A percentile compares a stretch with the other conserved stretches of the same genome.
Evolutionary conservation across 92 coral and sea anemone genomes (phyloP).

Genomic region (Nematostella vectensis): DNA sequence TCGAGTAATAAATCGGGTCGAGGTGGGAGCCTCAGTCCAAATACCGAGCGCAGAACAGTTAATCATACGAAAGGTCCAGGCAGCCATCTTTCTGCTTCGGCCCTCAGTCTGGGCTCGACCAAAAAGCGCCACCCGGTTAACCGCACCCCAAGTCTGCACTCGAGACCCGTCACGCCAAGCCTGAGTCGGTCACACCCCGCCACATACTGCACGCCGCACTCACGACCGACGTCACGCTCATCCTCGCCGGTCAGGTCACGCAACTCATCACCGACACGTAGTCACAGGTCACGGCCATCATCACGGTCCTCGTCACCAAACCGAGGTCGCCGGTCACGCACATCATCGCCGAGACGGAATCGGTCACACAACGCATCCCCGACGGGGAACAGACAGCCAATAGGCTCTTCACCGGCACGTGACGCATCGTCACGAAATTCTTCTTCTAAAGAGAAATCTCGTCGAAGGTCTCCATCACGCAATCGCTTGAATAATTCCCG

Average conservation of each 20-base stretch:
- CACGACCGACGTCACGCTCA: constrained; percentile 82
- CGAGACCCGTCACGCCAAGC: constrained; percentile 76
- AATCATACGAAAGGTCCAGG: constrained; percentile 33
- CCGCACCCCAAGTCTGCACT: constrained; percentile 67
- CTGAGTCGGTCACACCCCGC: constrained; percentile 94
- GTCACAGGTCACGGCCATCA: constrained; percentile 39
- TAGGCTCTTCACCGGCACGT: constrained; percentile 18
- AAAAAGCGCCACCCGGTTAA: constrained; percentile 43
- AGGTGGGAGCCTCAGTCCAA: constrained; percentile 60
- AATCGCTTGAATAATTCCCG: constrained; percentile 22
- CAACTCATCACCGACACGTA: constrained; percentile 50
- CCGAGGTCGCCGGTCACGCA: constrained; percentile 13
- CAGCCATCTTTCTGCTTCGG: constrained; percentile 31
- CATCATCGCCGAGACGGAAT: constrained; percentile 30
- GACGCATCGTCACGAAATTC: constrained; percentile 19
- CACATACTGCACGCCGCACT: constrained; percentile 75
- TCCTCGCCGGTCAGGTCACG: constrained; percentile 70
- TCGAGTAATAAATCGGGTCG: constrained; percentile 71
- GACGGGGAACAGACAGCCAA: constrained; percentile 15
- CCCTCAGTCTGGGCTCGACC: constrained; percentile 25
- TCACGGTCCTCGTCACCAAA: constrained; percentile 49
- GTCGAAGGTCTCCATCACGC: constrained; percentile 18
- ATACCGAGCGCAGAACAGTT: constrained; percentile 30
- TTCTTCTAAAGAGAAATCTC: constrained; percentile 4
- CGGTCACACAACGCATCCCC: constrained; percentile 41